Evolutionary conservation across 2,797 vertebrate genomes (phyloP), one percentile per base, ranked within the genome.

Genomic region (Gila robusta): DNA sequence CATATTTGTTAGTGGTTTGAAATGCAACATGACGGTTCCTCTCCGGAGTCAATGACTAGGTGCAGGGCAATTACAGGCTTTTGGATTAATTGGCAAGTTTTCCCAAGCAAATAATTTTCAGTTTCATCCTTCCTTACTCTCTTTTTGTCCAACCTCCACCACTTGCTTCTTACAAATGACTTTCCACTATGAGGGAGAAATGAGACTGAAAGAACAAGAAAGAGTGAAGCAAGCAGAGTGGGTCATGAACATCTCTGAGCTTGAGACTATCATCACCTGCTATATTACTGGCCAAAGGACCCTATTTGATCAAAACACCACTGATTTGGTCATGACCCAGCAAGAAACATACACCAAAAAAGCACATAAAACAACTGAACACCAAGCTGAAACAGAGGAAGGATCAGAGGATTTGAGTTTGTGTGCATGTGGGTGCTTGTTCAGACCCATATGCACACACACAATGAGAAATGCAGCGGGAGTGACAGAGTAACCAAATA

Each of bases 401-500:
- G 14, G 37, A 52, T 77, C 11, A 66, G 62, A 80, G 47, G 82
- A 67, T 26, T 73, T 32, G 49, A 82, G 49, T 62, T 83, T 59
- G 69, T 44, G 47, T 64, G 82, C 12, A 49, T 76, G 52, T 72
- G 49, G 26, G 47, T 35, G 49, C 21, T 52, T 44, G 44, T 35
- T 26, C 39, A 37, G 56, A 44, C 79, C 62, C 67, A 79, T 41
- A 83, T 47, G 71, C 78, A 26, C 78, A 26, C 59, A 64, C 84
- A 81, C 76, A 67, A 49, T 26, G 7, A 37, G 17, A 2, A 52
- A 70, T 64, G 72, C 73, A 79, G 72, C 2, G 28, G 69, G 67
- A 78, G 89, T 4, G 44, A 37, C n/a, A 86, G 69, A 66, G 39
- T 44, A 79, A 88, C 88, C 84, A 86, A 91, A 89, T 77, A 79